These are phyloP conservation scores for Drosophila auraria DNA, from an alignment of 1,140 invertebrate genomes.

Conservation along the genomic window DNA sequence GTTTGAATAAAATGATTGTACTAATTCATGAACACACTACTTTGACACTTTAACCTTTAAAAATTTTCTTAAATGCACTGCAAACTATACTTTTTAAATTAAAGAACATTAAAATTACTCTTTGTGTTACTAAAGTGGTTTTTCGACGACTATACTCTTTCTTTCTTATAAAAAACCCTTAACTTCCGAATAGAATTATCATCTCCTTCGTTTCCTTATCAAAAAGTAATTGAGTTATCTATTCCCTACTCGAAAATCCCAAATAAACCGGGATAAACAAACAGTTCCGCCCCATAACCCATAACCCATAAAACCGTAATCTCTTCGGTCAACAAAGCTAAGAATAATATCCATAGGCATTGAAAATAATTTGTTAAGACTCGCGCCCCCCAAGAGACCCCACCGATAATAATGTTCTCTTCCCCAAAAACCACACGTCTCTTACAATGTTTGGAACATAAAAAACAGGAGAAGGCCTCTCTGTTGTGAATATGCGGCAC, in stretches of 20 bases:
- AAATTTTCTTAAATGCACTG: too few species aligned
- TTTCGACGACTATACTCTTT: too few species aligned
- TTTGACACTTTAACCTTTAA: too few species aligned
- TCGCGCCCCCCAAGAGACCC: conserved; percentile 1
- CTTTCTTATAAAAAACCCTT: too few species aligned
- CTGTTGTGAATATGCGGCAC: conserved; percentile 73
- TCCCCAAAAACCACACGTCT: neutral
- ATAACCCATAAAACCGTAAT: conserved; percentile 18
- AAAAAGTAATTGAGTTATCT: conserved; percentile 6
- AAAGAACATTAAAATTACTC: too few species aligned
- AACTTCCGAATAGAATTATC: neutral
- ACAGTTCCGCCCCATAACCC: conserved; percentile 1
- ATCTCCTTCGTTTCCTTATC: neutral
- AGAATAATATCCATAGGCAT: conserved; percentile 20
- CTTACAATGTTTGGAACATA: conserved; percentile 8
- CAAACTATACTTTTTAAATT: too few species aligned
- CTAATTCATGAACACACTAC: neutral
- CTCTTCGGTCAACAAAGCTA: conserved; percentile 13
- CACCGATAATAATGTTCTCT: conserved; percentile 6
- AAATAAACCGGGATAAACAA: neutral
- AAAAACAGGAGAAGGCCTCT: conserved; percentile 29
- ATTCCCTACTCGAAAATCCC: neutral
- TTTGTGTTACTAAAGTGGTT: too few species aligned
- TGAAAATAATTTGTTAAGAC: conserved; percentile 21
- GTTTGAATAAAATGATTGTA: neutral